These are phyloP conservation scores for Pseudomugil gertrudae DNA, from an alignment of 2,797 vertebrate genomes.

Conservation along the genomic window DNA sequence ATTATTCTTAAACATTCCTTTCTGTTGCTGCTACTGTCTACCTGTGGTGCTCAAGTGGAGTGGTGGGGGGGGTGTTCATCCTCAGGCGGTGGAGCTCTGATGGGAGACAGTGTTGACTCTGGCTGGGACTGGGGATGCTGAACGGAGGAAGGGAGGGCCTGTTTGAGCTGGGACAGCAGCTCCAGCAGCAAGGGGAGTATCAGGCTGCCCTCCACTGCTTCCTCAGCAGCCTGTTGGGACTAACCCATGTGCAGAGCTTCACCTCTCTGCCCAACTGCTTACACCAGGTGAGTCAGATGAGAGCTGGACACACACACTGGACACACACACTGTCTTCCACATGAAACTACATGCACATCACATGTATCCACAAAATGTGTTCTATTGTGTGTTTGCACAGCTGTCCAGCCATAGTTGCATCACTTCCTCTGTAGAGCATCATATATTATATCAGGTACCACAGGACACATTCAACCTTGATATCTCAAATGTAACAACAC, in stretches of 20 bases:
- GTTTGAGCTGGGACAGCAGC: constrained; percentile 86
- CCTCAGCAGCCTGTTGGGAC: constrained; percentile 85
- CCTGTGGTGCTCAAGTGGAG: constrained; percentile 61
- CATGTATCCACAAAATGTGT: constrained; percentile 28
- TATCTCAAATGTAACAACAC: constrained; percentile 42
- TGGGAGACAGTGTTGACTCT: constrained; percentile 77
- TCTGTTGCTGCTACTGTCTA: constrained; percentile 45
- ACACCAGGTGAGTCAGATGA: constrained; percentile 83
- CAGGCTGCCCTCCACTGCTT: constrained; percentile 86
- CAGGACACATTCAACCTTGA: constrained; percentile 56
- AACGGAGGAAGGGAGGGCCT: constrained; percentile 85
- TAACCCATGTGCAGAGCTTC: constrained; percentile 86
- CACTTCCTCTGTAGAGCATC: constrained; percentile 18
- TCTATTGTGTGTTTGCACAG: constrained; percentile 23
- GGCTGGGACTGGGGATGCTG: constrained; percentile 84
- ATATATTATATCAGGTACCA: constrained; percentile 22
- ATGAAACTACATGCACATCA: constrained; percentile 9
- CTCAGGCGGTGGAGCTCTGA: constrained; percentile 71
- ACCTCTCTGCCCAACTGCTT: constrained; percentile 86
- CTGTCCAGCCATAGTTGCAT: constrained; percentile 32
- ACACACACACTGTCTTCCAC: neutral
- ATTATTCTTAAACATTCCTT: constrained; percentile 14
- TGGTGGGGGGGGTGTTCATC: constrained; percentile 50
- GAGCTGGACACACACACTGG: constrained; percentile 13
- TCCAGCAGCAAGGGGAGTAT: constrained; percentile 86